Evolutionary conservation across 2,797 vertebrate species (phyloP), one percentile per base, ranked within the genome.

Genomic region (Siniperca scherzeri): DNA sequence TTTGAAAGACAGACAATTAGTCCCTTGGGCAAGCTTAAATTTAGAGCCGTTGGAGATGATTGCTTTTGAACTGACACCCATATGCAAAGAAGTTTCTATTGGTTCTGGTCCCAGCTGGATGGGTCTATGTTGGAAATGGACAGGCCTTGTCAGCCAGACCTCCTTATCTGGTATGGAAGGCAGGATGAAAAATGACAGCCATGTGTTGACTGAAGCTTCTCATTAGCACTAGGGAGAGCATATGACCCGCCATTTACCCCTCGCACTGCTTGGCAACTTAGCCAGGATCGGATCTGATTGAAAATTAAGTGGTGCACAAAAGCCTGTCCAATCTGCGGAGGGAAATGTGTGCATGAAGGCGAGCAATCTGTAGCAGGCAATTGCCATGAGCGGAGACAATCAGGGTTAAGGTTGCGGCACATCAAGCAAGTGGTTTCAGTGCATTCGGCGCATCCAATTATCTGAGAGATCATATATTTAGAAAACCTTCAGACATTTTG

Each of bases 271-370:
- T 70, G 74, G 80, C 75, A 87, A 90, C 81, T 85, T 83, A 87
- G 84, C 80, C 61, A 70, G 88, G 87, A 94, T 94, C 68, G 77
- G 77, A 89, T 93, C 82, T 91, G 92, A 95, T 95, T 95, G 92
- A 88, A 94, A 93, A 93, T 93, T 91, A 93, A 92, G 88, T 89
- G 88, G 86, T 75, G 91, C 90, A 90, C 85, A 89, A 91, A 89
- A 92, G 91, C 89, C 87, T 87, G 77, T 91, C 86, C 88, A 89
- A 90, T 90, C 90, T 88, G 74, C 25, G 40, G 55, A 85, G 81
- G 81, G 83, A 85, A 82, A 78, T 74, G 86, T 87, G 70, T 36
- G 80, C 85, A 84, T 74, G 78, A 81, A 87, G 84, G 64, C 70
- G 61, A 86, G 87, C 84, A 70, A 81, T 88, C 80, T 73, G 81